Evolutionary conservation across 2,888 invertebrate genomes (phyloP).

Genomic region (Meghimatium bilineatum): DNA sequence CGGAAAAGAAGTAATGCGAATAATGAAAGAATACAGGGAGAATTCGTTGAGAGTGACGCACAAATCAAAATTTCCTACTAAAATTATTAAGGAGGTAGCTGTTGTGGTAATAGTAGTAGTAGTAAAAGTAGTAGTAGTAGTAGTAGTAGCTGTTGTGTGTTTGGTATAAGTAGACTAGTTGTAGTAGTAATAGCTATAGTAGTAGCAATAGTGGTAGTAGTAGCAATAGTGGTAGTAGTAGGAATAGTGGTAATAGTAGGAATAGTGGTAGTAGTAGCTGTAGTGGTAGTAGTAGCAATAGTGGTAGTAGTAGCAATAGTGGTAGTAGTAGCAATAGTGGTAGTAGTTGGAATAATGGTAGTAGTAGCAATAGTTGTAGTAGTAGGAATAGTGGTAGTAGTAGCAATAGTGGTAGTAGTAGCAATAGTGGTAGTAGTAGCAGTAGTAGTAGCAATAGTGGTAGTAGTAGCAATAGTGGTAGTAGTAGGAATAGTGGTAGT

Average conservation of each 20-base stretch:
- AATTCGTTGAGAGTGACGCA: too few species aligned
- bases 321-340: background rate
- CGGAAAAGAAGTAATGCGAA: too few species aligned
- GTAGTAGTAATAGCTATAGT: too few species aligned
- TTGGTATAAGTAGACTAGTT: too few species aligned
- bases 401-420: background rate
- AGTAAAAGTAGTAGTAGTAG: too few species aligned
- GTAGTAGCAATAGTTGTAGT: background rate
- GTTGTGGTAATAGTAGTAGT: background rate
- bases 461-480: background rate
- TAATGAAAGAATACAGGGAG: too few species aligned
- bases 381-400: background rate
- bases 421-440: background rate
- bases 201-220: too few species aligned
- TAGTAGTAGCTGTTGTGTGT: too few species aligned
- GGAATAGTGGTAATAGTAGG: too few species aligned
- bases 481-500: background rate
- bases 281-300: background rate
- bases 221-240: too few species aligned
- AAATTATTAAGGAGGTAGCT: too few species aligned
- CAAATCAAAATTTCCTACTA: too few species aligned
- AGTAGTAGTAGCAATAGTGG: background rate
- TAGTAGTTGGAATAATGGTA: background rate
- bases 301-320: background rate
- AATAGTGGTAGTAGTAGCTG: background rate